phyloP scores from a whole-genome alignment of 2,113 vertebrate species.

The Aspiorhynchus laticeps region DNA sequence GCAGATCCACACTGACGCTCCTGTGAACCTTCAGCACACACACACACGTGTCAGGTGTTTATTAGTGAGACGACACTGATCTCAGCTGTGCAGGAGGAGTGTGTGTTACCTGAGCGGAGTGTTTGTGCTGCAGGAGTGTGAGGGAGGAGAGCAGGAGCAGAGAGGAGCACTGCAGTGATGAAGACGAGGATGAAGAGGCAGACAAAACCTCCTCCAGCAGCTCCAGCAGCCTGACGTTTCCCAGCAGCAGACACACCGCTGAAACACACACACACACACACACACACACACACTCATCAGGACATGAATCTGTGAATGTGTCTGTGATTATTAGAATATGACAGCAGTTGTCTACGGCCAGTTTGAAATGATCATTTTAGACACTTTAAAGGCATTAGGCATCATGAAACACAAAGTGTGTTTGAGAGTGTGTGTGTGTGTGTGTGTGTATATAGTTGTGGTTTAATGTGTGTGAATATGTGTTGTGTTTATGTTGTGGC shows the following conservation, averaged over 20 bases:
- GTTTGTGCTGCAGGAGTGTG: conserved; percentile 78
- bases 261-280: conserved; percentile 44
- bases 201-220: conserved; percentile 83
- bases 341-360: too few relatives aligned
- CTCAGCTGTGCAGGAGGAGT: conserved; percentile 21
- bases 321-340: too few relatives aligned
- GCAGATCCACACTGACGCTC: conserved; percentile 81
- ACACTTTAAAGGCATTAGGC: too few relatives aligned
- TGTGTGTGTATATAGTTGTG: too few relatives aligned
- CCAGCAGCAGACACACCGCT: conserved; percentile 88
- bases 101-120: conserved; percentile 81
- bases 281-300: conserved; percentile 2
- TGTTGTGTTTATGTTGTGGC: too few relatives aligned
- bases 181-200: conserved; percentile 62
- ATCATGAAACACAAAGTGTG: too few relatives aligned
- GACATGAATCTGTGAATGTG: too few relatives aligned
- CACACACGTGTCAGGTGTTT: conserved; percentile 9
- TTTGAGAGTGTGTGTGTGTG: too few relatives aligned
- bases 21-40: conserved; percentile 80
- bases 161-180: conserved; percentile 79
- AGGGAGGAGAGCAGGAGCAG: conserved; percentile 86
- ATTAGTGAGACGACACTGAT: background rate
- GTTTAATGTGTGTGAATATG: too few relatives aligned
- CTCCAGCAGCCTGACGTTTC: conserved; percentile 81
- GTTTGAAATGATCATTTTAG: too few relatives aligned